phyloP scores from a whole-genome alignment of 2,113 vertebrate species.

The Sisor rabdophorus region DNA sequence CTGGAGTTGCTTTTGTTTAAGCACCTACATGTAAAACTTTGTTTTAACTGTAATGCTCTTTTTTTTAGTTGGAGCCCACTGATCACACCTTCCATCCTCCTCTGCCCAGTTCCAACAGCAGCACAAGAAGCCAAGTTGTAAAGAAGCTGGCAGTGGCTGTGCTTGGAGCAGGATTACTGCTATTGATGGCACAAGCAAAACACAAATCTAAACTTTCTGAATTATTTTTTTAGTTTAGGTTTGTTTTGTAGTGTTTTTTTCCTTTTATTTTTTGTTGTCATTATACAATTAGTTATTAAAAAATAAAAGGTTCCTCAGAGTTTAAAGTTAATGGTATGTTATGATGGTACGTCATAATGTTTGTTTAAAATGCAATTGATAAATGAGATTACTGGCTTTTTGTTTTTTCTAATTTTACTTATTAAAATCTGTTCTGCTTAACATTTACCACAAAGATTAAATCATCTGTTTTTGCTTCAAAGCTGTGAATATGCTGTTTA shows the following conservation, averaged over 20 bases:
- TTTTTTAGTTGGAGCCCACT: conserved; percentile 66
- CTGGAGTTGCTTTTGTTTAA: not conserved
- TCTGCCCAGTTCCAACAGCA: conserved; percentile 53
- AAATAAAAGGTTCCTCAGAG: not conserved
- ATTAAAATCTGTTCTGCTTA: not conserved
- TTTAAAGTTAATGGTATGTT: conserved; percentile 10
- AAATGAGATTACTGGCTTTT: not conserved
- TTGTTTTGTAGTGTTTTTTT: conserved; percentile 15
- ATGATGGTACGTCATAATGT: conserved; percentile 50
- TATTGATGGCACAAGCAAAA: conserved; percentile 64
- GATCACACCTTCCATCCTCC: conserved; percentile 65
- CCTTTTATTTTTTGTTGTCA: conserved; percentile 7
- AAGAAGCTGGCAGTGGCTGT: conserved; percentile 61
- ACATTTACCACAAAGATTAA: not conserved
- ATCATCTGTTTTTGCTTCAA: not conserved
- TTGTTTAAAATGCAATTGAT: not conserved
- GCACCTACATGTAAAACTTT: no score
- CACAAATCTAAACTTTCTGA: conserved; percentile 46
- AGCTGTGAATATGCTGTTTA: not conserved
- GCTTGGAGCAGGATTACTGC: conserved; percentile 69
- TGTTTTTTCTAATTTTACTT: not conserved
- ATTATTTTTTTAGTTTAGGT: conserved; percentile 17
- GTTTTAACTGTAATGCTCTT: conserved; percentile 24
- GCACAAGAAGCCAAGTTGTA: conserved; percentile 55
- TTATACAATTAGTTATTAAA: not conserved